Evolutionary conservation across 2,113 vertebrate species (phyloP), one percentile per base, ranked within the genome.

Genomic region (Megaceryle torquata): DNA sequence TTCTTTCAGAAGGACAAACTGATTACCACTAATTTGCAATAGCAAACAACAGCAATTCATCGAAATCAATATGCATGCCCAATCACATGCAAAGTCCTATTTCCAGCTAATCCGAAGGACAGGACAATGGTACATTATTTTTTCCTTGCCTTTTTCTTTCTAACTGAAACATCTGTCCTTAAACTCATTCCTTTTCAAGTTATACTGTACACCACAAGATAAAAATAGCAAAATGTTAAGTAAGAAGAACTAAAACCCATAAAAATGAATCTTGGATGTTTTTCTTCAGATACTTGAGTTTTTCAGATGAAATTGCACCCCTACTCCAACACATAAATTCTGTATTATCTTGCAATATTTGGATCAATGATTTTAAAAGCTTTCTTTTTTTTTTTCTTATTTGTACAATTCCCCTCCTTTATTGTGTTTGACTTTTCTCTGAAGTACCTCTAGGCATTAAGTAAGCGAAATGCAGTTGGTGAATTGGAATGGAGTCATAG

Each of bases 401-500:
- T 35, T 39, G 6, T 68, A 53, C 8, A 54, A 13, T 56, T 54
- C 7, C 3, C 2, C 3, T 76, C 13, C 14, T 76, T 87, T 82
- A 71, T 22, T 69, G 15, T 61, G 41, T 76, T 33, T 88, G 53
- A 76, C 29, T 80, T 63, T 80, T 77, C 44, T 61, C 63, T 82
- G 50, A 88, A 91, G 21, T 68, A 71, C 48, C 10, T 87, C 31
- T 60, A 76, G 37, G 31, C 33, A 79, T 65, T 85, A 86, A 75
- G 37, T 44, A 91, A 86, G 18, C 10, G 22, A 77, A 67, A n/a
- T 79, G 28, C 6, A 67, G 37, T 21, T 70, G 37, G 16, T 78
- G 82, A 80, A 93, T 70, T 86, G 41, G 31, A 83, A 84, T 81
- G 54, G 12, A 74, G 69, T 67, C 46, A 78, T 51, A 67, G 56